Evolutionary conservation across 2,888 invertebrate genomes (phyloP).

Genomic region (Acheta domesticus): DNA sequence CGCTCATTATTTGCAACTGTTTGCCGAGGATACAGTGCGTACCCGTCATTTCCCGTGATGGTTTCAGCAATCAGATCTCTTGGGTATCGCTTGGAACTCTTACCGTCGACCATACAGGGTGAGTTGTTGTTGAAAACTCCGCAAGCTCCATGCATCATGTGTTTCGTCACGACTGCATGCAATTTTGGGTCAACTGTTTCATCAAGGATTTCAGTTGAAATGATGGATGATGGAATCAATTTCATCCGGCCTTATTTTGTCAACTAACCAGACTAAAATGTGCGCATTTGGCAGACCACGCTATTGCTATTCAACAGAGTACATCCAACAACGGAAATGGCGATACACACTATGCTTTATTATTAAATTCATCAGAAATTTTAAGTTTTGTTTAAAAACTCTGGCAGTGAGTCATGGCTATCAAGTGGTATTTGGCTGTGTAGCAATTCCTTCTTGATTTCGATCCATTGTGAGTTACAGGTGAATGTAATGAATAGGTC

Average conservation of each 20-base stretch:
- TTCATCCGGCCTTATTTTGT: too few relatives aligned
- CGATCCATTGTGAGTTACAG: slow-evolving; percentile 42
- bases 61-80: background rate
- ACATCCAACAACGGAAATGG: slow-evolving; percentile 25
- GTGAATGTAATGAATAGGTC: slow-evolving; percentile 44
- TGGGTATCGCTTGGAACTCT: slow-evolving; percentile 45
- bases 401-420: slow-evolving; percentile 40
- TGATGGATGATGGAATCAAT: too few relatives aligned
- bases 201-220: too few relatives aligned
- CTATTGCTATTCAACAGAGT: slow-evolving; percentile 43
- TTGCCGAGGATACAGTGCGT: slow-evolving; percentile 11
- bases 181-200: too few relatives aligned
- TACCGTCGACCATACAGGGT: slow-evolving; percentile 41
- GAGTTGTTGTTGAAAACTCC: slow-evolving; percentile 39
- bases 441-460: too few relatives aligned
- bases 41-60: slow-evolving; percentile 20
- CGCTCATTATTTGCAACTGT: slow-evolving; percentile 39
- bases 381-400: slow-evolving; percentile 38
- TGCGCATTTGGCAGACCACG: slow-evolving; percentile 42
- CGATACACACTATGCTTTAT: slow-evolving; percentile 22
- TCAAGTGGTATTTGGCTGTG: slow-evolving; percentile 34
- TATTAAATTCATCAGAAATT: slow-evolving; percentile 25
- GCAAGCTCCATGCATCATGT: slow-evolving; percentile 46
- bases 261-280: too few relatives aligned
- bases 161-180: too few relatives aligned